A percentile compares a stretch with the other conserved stretches of the same genome.
Conservation (phyloP, 2,113 vertebrate species). For the Tympanuchus pallidicinctus region DNA sequence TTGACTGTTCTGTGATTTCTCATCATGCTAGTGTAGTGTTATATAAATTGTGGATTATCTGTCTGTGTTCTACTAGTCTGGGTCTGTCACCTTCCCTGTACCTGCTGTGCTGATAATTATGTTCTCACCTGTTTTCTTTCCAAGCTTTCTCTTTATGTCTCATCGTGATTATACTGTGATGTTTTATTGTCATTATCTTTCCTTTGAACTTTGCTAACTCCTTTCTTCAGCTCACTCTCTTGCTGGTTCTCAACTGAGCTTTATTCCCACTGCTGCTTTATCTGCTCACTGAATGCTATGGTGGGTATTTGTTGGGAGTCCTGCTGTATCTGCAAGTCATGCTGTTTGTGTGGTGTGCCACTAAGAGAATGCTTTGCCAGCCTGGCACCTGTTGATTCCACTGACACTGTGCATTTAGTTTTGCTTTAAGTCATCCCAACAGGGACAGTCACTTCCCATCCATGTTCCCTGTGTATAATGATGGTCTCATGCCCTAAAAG, state of each 20-base stretch:
- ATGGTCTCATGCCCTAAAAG: not conserved
- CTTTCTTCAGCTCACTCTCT: not conserved
- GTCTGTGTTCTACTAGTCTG: not conserved
- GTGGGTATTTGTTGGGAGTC: not conserved
- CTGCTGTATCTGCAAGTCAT: not conserved
- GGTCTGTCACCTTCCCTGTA: not conserved
- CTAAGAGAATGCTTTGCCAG: accelerated
- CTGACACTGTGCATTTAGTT: not conserved
- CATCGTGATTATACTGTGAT: not conserved
- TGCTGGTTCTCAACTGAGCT: not conserved
- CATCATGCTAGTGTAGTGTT: not conserved
- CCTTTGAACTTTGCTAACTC: not conserved
- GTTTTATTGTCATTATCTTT: not conserved
- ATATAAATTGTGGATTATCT: not conserved
- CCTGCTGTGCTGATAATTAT: not conserved
- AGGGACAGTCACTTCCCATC: not conserved
- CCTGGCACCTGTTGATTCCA: not conserved
- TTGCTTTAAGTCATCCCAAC: not conserved
- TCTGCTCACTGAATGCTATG: not conserved
- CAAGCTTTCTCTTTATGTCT: not conserved
- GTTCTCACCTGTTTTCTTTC: not conserved
- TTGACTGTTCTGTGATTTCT: not conserved
- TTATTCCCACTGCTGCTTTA: not conserved
- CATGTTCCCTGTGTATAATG: not conserved
- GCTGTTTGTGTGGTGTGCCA: not conserved